A percentile compares a stretch with the other conserved stretches of the same genome.
These are phyloP conservation scores for Athalia rosae DNA, from an alignment of 2,888 invertebrate genomes.

Conservation along the genomic window DNA sequence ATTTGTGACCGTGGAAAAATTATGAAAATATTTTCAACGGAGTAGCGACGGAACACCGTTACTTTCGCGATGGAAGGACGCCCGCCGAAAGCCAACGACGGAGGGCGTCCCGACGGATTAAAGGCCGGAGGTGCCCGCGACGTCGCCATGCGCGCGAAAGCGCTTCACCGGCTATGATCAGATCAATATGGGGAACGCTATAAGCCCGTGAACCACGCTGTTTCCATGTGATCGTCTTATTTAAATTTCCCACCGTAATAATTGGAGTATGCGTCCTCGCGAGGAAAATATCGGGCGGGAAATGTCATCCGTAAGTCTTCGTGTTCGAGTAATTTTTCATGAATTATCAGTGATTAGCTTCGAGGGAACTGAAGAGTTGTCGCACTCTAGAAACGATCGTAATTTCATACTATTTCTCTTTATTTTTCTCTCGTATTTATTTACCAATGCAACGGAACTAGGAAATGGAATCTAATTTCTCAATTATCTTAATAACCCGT, in stretches of 20 bases:
- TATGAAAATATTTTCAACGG: no score
- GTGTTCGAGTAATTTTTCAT: no score
- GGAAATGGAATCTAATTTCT: slow-evolving; percentile 3
- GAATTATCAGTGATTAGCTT: no score
- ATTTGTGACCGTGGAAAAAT: no score
- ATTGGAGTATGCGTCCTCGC: not conserved
- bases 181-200: slow-evolving; percentile 62
- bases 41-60: not conserved
- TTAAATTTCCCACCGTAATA: slow-evolving; percentile 32
- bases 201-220: slow-evolving; percentile 58
- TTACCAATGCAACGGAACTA: not conserved
- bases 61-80: slow-evolving; percentile 40
- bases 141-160: slow-evolving; percentile 64
- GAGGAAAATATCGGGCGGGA: not conserved
- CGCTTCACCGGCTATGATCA: slow-evolving; percentile 60
- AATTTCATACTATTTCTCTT: not conserved
- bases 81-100: slow-evolving; percentile 53
- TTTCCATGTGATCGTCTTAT: slow-evolving; percentile 48
- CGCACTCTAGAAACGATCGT: no score
- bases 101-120: slow-evolving; percentile 66
- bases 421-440: not conserved
- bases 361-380: no score
- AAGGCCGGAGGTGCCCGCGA: slow-evolving; percentile 63
- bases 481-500: not conserved
- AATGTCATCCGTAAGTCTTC: no score